phyloP scores from a whole-genome alignment of 2,797 vertebrate species.

The Phalanger gymnotis region DNA sequence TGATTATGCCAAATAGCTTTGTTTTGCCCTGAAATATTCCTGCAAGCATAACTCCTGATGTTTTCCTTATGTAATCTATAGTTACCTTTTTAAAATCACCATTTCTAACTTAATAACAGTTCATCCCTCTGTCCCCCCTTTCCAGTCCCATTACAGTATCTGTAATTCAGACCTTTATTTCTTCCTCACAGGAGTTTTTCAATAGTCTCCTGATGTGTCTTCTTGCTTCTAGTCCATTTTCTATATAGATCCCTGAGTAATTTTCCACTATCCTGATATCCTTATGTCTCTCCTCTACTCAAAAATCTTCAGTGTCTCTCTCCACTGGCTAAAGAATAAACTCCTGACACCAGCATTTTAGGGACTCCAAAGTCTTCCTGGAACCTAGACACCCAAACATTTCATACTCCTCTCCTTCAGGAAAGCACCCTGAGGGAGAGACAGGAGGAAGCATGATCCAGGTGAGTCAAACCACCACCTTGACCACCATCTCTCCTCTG shows the following conservation, averaged over 20 bases:
- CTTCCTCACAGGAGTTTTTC: not conserved
- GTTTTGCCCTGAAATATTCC: constrained; percentile 6
- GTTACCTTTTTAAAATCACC: not conserved
- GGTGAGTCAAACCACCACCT: not conserved
- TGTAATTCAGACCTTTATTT: not conserved
- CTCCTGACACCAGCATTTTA: not conserved
- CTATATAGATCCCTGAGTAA: not conserved
- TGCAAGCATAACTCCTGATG: not conserved
- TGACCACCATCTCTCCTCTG: not conserved
- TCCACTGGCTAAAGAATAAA: not conserved
- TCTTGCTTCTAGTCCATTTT: not conserved
- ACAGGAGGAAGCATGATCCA: not conserved
- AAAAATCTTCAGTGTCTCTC: not conserved
- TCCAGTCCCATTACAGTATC: not conserved
- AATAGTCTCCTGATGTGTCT: not conserved
- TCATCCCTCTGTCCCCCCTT: not conserved
- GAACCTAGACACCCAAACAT: not conserved
- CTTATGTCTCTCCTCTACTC: not conserved
- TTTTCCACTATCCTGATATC: not conserved
- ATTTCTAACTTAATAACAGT: not conserved
- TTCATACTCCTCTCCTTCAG: not conserved
- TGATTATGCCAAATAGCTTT: not conserved
- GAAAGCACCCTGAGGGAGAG: not conserved
- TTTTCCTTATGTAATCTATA: not conserved
- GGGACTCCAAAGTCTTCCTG: not conserved